A percentile compares a stretch with the other conserved stretches of the same genome.
Conservation (phyloP, 2,113 vertebrate genomes). For the Sakesphorus luctuosus region DNA sequence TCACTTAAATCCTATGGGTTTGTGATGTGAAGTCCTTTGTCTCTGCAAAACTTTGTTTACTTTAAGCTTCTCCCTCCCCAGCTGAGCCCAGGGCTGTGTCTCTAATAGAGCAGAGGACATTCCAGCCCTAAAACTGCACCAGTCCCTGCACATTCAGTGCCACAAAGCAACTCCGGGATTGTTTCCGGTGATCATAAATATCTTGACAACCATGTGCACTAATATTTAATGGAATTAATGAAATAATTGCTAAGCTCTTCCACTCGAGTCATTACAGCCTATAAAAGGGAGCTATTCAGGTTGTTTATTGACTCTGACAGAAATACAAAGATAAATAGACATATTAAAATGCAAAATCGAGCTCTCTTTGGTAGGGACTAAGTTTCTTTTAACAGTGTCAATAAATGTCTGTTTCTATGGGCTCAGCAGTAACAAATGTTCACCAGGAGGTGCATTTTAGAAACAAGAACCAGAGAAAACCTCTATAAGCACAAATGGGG, state of each 20-base stretch:
- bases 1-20: too few species aligned
- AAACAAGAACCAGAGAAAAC: slow-evolving; percentile 21
- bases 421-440: neutral
- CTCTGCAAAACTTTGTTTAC: too few species aligned
- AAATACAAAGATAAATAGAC: slow-evolving; percentile 56
- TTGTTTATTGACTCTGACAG: slow-evolving; percentile 43
- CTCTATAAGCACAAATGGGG: neutral
- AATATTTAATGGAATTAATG: slow-evolving; percentile 51
- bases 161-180: neutral
- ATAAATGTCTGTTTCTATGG: slow-evolving; percentile 37
- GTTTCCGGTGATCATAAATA: neutral
- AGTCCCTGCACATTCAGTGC: neutral
- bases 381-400: slow-evolving; percentile 59
- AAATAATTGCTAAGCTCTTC: slow-evolving; percentile 21
- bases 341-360: slow-evolving; percentile 56
- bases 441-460: slow-evolving; percentile 44
- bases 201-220: neutral
- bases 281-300: slow-evolving; percentile 35
- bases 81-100: neutral
- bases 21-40: too few species aligned
- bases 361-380: slow-evolving; percentile 23
- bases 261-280: neutral
- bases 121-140: neutral
- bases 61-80: too few species aligned
- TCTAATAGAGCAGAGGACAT: neutral